Evolutionary conservation across 2,113 vertebrate species (phyloP).

Genomic region (Menura novaehollandiae): DNA sequence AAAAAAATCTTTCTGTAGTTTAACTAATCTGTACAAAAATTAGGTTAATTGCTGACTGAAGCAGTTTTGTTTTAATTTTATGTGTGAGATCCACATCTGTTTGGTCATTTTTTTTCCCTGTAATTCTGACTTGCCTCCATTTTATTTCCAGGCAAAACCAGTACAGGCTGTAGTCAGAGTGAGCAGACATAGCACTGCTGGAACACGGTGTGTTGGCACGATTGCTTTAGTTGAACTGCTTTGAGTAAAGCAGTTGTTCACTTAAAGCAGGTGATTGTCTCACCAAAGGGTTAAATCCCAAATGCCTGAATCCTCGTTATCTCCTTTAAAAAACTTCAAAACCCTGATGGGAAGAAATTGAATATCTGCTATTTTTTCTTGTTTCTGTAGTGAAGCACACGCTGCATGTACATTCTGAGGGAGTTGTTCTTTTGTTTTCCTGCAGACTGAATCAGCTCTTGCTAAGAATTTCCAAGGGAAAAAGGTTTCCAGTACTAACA

Average conservation of each 20-base stretch:
- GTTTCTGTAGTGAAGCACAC: not conserved
- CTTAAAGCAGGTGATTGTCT: not conserved
- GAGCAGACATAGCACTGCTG: not conserved
- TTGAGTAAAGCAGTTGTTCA: not conserved
- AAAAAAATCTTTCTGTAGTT: not conserved
- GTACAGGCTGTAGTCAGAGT: not conserved
- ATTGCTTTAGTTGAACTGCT: not conserved
- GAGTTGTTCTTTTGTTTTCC: conserved; percentile 49
- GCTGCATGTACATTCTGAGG: not conserved
- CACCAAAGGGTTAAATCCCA: not conserved
- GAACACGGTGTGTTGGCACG: not conserved
- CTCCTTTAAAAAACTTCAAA: not conserved
- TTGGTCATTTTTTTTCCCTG: not conserved
- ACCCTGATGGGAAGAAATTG: not conserved
- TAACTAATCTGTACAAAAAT: not conserved
- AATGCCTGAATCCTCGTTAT: not conserved
- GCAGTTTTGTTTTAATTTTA: not conserved
- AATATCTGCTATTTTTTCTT: not conserved
- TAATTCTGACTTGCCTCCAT: not conserved
- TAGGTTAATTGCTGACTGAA: not conserved
- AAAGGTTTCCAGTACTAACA: conserved; percentile 79
- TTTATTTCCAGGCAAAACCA: not conserved
- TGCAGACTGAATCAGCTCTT: conserved; percentile 79
- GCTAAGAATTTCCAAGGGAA: conserved; percentile 79
- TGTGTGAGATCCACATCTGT: not conserved